Evolutionary conservation across 53 echinoderm and acorn worm genomes (phyloP).

Genomic region (Astropecten irregularis): DNA sequence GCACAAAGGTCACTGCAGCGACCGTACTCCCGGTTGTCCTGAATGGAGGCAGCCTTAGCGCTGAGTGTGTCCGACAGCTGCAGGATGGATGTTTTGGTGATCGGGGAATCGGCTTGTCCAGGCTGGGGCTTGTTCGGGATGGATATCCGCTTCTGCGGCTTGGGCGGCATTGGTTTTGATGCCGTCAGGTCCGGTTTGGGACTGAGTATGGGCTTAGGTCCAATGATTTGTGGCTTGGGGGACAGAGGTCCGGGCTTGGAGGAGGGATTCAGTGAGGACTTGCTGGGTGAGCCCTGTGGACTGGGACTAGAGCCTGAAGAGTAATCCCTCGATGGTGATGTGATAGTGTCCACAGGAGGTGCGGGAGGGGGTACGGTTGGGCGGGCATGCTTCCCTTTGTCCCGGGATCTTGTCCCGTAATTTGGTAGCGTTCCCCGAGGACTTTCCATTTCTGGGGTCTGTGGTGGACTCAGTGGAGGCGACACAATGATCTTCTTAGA

Average conservation of each 20-base stretch:
- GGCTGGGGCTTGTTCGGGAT: slow-evolving; percentile 31
- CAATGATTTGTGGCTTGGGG: slow-evolving; percentile 79
- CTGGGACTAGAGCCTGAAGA: slow-evolving; percentile 63
- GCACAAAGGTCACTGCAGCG: slow-evolving; percentile 78
- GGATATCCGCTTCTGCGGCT: slow-evolving; percentile 64
- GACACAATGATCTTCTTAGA: slow-evolving; percentile 35
- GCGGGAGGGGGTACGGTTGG: slow-evolving; percentile 89
- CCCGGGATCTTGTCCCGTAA: slow-evolving; percentile 40
- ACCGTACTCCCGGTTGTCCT: slow-evolving; percentile 71
- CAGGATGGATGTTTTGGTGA: slow-evolving; percentile 67
- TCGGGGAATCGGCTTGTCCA: slow-evolving; percentile 43
- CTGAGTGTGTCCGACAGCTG: slow-evolving; percentile 73
- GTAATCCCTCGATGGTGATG: slow-evolving; percentile 56
- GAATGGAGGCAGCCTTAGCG: slow-evolving; percentile 64
- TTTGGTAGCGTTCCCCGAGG: slow-evolving; percentile 36
- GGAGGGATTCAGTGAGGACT: slow-evolving; percentile 51
- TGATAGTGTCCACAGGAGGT: slow-evolving; percentile 62
- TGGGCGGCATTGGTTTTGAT: slow-evolving; percentile 51
- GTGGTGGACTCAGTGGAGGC: slow-evolving; percentile 11
- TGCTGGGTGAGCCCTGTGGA: slow-evolving; percentile 66
- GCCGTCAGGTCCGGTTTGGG: slow-evolving; percentile 72
- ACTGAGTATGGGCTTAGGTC: slow-evolving; percentile 87
- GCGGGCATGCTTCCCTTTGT: slow-evolving; percentile 46
- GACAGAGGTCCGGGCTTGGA: slow-evolving; percentile 59
- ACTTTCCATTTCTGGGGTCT: slow-evolving; percentile 26